Conservation (phyloP, 2,888 invertebrate genomes). For the Formica aserva region DNA sequence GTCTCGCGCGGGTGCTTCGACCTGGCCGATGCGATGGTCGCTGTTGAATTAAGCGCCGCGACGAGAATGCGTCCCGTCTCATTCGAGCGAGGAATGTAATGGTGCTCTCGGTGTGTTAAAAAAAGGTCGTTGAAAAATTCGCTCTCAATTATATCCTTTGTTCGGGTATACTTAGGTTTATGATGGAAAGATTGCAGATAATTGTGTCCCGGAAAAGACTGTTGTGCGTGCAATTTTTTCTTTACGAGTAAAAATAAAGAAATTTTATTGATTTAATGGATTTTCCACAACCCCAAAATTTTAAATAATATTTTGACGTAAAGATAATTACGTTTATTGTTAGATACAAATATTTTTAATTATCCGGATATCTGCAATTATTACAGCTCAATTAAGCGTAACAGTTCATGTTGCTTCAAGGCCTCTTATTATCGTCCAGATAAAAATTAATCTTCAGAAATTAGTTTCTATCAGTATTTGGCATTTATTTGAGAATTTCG, state of each 20-base stretch:
- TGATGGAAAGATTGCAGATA: background rate
- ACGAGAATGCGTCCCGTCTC: conserved; percentile 50
- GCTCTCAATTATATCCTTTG: background rate
- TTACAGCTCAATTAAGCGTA: background rate
- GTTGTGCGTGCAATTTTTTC: background rate
- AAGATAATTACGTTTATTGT: background rate
- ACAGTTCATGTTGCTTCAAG: background rate
- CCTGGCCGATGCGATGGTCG: conserved; percentile 65
- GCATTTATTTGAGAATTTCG: background rate
- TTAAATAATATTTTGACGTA: background rate
- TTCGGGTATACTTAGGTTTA: background rate
- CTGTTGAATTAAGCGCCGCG: conserved; percentile 60
- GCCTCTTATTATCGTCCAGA: background rate
- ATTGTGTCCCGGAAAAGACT: conserved; percentile 2
- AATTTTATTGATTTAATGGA: background rate
- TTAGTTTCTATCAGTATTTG: background rate
- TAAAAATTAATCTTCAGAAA: background rate
- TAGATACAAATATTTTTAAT: background rate
- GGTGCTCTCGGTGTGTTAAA: conserved; percentile 6
- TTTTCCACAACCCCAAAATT: background rate
- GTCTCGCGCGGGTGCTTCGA: conserved; percentile 79
- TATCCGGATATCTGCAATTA: background rate
- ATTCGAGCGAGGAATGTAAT: conserved; percentile 39
- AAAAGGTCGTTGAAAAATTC: conserved; percentile 28
- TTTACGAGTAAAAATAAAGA: background rate